Base-by-base conservation (phyloP, 1,140 invertebrate species). In the Frieseomelitta varia region DNA sequence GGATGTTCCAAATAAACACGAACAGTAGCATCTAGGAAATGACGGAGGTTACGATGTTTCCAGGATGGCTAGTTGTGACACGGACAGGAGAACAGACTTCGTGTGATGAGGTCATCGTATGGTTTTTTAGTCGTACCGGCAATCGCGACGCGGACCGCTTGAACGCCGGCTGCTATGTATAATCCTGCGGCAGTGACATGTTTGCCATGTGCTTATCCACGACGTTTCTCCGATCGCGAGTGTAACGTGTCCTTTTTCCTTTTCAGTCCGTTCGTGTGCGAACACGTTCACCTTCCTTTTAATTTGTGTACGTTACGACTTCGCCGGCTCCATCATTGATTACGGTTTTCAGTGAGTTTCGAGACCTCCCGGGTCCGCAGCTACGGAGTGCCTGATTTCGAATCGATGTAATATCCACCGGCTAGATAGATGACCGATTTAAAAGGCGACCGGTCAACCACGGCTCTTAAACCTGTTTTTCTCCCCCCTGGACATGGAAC, bases 41-140 rank as follows among this genome's bases (percentile, higher is more conserved):
- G 85, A 39, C 56, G 79, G 56, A 68, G 39, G 69, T 53, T 81
- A 51, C 24, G 39, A 93, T 91, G 92, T 94, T 94, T 94, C 93
- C 81, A 90, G 93, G 84, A 91, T 82, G 91, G 91, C 83, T 93
- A 93, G 93, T 94, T 81, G 86, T 76, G 89, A 89, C 89, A 91
- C 74, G 82, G 84, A 75, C 90, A 90, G 87, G 92, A 92, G 90
- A 90, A 82, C 85, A 92, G 85, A 92, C 90, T 87, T 81, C 89
- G 90, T 79, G 85, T 84, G 90, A 93, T 93, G 93, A 93, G 93
- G 93, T 94, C 93, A 94, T 94, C 92, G 92, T 86, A 89, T 92
- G 77, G 90, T 91, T 93, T 93, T 92, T 93, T 93, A 91, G 88
- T 89, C 86, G 85, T 87, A 88, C 81, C 91, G 86, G 90, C 90